Evolutionary conservation across 2,113 vertebrate genomes (phyloP).

Genomic region (Aegithalos caudatus): DNA sequence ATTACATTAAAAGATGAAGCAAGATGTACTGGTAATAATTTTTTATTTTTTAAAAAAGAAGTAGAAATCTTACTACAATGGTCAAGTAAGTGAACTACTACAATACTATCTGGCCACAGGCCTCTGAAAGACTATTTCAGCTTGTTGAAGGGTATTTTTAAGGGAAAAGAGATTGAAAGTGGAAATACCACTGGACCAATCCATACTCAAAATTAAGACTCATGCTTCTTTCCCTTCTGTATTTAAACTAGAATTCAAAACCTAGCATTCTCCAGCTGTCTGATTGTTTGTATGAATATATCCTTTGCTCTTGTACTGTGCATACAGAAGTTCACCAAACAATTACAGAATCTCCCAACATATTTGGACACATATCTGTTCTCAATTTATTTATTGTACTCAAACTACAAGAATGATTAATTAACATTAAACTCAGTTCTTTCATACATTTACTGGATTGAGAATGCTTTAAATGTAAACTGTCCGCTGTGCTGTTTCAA

Average conservation of each 20-base stretch:
- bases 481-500: constrained; percentile 2
- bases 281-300: neutral
- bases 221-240: neutral
- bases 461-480: neutral
- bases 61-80: neutral
- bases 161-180: neutral
- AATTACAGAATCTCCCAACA: neutral
- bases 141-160: neutral
- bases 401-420: neutral
- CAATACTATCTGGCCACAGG: neutral
- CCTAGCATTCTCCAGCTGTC: neutral
- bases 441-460: neutral
- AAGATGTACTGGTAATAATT: neutral
- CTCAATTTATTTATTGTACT: neutral
- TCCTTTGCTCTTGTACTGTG: neutral
- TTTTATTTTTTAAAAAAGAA: neutral
- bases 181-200: neutral
- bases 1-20: neutral
- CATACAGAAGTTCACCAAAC: neutral
- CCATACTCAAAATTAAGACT: neutral
- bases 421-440: neutral
- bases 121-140: neutral
- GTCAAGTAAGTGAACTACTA: neutral
- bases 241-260: neutral
- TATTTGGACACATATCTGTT: neutral